A percentile compares a stretch with the other conserved stretches of the same genome.
These are phyloP conservation scores for Garrulus glandarius DNA, from an alignment of 2,797 vertebrate species.

Conservation along the genomic window DNA sequence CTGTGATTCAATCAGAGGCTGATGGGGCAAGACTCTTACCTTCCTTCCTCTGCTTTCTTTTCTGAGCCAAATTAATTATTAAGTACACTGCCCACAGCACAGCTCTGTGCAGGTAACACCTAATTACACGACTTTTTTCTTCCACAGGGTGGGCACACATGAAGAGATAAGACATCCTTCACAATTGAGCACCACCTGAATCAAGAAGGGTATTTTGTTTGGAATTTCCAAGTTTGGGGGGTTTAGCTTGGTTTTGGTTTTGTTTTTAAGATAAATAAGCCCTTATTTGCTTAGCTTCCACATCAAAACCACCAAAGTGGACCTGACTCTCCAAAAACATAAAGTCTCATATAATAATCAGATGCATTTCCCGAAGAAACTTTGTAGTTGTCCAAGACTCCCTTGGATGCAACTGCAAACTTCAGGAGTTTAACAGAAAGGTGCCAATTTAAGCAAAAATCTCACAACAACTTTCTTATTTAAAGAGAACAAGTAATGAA, in stretches of 20 bases:
- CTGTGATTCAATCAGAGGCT: constrained; percentile 32
- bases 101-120: neutral
- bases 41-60: constrained; percentile 17
- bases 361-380: neutral
- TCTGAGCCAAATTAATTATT: constrained; percentile 4
- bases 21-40: neutral
- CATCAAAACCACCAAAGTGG: neutral
- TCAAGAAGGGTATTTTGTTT: neutral
- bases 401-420: neutral
- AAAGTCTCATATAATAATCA: neutral
- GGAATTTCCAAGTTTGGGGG: neutral
- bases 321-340: neutral
- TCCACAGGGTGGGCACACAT: neutral
- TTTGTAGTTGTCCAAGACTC: neutral
- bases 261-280: neutral
- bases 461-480: neutral
- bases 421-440: neutral
- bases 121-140: neutral
- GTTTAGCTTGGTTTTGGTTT: neutral
- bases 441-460: neutral
- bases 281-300: neutral
- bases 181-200: neutral
- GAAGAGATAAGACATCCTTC: neutral
- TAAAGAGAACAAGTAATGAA: neutral
- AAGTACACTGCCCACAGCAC: constrained; percentile 13